These are phyloP conservation scores for Maniola hyperantus DNA, from an alignment of 2,888 invertebrate species.

Conservation along the genomic window DNA sequence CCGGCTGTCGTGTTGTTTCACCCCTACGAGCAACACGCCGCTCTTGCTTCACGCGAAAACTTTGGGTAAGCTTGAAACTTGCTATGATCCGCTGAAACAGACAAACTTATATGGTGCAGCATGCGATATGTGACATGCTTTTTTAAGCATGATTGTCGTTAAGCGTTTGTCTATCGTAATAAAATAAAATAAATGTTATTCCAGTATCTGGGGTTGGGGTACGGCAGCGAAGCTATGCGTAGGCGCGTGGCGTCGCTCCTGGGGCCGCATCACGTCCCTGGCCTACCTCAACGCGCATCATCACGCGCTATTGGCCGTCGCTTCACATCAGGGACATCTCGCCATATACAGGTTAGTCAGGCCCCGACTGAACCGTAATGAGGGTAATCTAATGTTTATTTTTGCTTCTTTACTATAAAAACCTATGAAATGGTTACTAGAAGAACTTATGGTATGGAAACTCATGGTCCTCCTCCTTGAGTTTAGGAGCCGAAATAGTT, in stretches of 20 bases:
- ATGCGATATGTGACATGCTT: too few relatives aligned
- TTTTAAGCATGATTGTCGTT: too few relatives aligned
- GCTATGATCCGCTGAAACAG: too few relatives aligned
- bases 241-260: slow-evolving; percentile 80
- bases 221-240: slow-evolving; percentile 87
- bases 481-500: too few relatives aligned
- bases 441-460: too few relatives aligned
- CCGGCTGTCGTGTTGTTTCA: slow-evolving; percentile 92
- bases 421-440: too few relatives aligned
- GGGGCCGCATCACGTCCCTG: slow-evolving; percentile 89
- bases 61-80: slow-evolving; percentile 82
- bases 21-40: slow-evolving; percentile 94
- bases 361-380: neutral
- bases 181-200: neutral
- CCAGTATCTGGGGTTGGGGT: slow-evolving; percentile 91
- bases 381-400: too few relatives aligned
- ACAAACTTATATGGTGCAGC: too few relatives aligned
- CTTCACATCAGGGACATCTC: slow-evolving; percentile 90
- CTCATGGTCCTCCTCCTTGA: too few relatives aligned
- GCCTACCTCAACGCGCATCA: slow-evolving; percentile 95
- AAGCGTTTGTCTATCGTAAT: too few relatives aligned
- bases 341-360: slow-evolving; percentile 82
- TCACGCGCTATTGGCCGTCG: slow-evolving; percentile 88
- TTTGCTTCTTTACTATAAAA: too few relatives aligned
- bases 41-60: slow-evolving; percentile 92